These are phyloP conservation scores for Machaerirhynchus nigripectus DNA, from an alignment of 2,113 vertebrate genomes.

Conservation along the genomic window DNA sequence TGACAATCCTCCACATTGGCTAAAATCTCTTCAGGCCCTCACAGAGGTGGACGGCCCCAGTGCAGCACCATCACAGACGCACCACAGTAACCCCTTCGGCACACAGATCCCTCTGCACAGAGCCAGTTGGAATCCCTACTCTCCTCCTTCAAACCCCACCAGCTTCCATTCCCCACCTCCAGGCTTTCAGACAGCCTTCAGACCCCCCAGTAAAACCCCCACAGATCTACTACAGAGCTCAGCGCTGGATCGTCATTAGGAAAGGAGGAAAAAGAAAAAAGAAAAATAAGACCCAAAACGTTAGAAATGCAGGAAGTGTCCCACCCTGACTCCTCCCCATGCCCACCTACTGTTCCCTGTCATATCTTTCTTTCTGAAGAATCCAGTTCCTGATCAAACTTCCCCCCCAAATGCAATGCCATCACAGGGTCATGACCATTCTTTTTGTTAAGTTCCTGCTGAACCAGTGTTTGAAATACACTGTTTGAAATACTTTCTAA, in stretches of 20 bases:
- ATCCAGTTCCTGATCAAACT: conserved; percentile 74
- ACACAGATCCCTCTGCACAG: conserved; percentile 97
- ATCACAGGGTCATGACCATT: conserved; percentile 72
- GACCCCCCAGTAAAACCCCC: conserved; percentile 94
- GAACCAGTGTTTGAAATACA: conserved; percentile 71
- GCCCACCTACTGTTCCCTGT: conserved; percentile 68
- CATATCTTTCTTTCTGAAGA: conserved; percentile 85
- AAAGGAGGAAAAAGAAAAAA: conserved; percentile 76
- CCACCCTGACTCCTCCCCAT: conserved; percentile 72
- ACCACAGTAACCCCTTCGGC: conserved; percentile 85
- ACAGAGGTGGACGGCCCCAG: conserved; percentile 96
- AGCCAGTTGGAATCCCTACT: conserved; percentile 94
- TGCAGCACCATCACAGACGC: conserved; percentile 80
- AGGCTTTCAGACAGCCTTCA: conserved; percentile 98
- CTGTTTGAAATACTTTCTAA: conserved; percentile 71
- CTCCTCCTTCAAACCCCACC: conserved; percentile 87
- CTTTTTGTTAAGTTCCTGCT: conserved; percentile 69
- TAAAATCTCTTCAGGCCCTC: conserved; percentile 98
- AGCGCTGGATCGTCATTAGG: conserved; percentile 95
- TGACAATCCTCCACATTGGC: conserved; percentile 99
- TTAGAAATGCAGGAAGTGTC: conserved; percentile 84
- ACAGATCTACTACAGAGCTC: conserved; percentile 99
- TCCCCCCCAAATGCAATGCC: conserved; percentile 75
- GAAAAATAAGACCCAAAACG: conserved; percentile 72
- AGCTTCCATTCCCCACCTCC: conserved; percentile 96